These are phyloP conservation scores for Noctua fimbriata DNA, from an alignment of 2,888 invertebrate species.

Conservation along the genomic window DNA sequence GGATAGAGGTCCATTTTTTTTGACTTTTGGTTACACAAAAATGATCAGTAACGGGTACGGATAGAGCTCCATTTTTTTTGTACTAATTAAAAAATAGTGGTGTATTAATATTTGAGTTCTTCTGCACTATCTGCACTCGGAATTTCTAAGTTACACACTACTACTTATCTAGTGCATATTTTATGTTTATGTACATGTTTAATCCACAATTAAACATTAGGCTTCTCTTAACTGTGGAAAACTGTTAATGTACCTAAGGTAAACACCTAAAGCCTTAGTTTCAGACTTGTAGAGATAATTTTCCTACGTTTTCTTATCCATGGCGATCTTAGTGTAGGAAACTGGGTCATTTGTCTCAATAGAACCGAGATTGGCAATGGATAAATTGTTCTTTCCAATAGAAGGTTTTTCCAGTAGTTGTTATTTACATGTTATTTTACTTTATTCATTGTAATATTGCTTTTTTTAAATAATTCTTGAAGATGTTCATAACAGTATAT, in stretches of 20 bases:
- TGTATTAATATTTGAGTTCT: slow-evolving; percentile 1
- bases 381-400: background rate
- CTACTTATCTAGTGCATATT: slow-evolving; percentile 15
- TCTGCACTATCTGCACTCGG: background rate
- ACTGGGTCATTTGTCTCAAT: slow-evolving; percentile 44
- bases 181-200: slow-evolving; percentile 18
- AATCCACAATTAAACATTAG: slow-evolving; percentile 23
- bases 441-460: background rate
- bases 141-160: background rate
- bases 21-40: too few relatives aligned
- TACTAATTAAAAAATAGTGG: too few relatives aligned
- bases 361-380: background rate
- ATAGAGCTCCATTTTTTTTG: too few relatives aligned
- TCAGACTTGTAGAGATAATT: slow-evolving; percentile 45
- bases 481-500: background rate
- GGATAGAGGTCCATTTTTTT: too few relatives aligned
- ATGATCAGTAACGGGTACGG: too few relatives aligned
- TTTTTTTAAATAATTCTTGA: background rate
- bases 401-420: background rate
- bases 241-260: slow-evolving; percentile 17
- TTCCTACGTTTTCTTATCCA: slow-evolving; percentile 23
- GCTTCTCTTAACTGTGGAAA: slow-evolving; percentile 22
- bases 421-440: background rate
- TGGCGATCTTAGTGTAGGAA: slow-evolving; percentile 4
- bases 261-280: slow-evolving; percentile 36